These are phyloP conservation scores for Phrynosoma blainvillii DNA, from an alignment of 2,113 vertebrate species.

Conservation along the genomic window DNA sequence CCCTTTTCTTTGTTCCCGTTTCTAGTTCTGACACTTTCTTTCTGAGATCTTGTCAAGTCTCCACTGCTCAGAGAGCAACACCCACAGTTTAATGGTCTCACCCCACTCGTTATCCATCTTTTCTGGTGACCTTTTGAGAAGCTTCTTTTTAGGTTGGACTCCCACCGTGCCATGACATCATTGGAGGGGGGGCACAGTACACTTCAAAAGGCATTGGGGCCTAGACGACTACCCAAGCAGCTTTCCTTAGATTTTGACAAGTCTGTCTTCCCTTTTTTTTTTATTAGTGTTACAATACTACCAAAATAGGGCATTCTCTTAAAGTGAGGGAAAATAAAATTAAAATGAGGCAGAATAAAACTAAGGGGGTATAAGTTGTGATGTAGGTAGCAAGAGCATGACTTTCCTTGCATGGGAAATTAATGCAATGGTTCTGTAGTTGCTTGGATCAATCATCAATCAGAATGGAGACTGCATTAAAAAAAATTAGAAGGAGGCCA, in stretches of 20 bases:
- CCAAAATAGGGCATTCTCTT: constrained; percentile 41
- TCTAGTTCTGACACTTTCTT: constrained; percentile 34
- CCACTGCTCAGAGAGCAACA: background rate
- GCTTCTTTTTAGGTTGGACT: constrained; percentile 43
- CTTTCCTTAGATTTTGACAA: constrained; percentile 27
- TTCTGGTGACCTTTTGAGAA: constrained; percentile 45
- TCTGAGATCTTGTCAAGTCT: constrained; percentile 48
- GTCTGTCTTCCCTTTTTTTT: constrained; percentile 41
- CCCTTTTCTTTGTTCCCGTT: constrained; percentile 40
- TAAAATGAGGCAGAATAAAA: background rate
- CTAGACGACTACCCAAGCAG: background rate
- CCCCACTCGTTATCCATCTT: constrained; percentile 31
- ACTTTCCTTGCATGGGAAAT: no score
- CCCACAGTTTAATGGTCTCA: constrained; percentile 18
- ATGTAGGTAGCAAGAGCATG: background rate
- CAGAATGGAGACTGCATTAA: no score
- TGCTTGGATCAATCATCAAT: no score
- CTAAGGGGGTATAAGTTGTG: background rate
- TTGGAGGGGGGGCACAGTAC: background rate
- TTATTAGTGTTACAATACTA: constrained; percentile 12
- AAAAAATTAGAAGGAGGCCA: no score
- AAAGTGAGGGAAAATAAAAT: background rate
- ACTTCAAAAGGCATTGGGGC: background rate
- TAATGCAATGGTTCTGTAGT: no score
- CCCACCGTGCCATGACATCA: constrained; percentile 15